Base-by-base conservation (phyloP, 2,113 vertebrate species). In the Circaetus gallicus region DNA sequence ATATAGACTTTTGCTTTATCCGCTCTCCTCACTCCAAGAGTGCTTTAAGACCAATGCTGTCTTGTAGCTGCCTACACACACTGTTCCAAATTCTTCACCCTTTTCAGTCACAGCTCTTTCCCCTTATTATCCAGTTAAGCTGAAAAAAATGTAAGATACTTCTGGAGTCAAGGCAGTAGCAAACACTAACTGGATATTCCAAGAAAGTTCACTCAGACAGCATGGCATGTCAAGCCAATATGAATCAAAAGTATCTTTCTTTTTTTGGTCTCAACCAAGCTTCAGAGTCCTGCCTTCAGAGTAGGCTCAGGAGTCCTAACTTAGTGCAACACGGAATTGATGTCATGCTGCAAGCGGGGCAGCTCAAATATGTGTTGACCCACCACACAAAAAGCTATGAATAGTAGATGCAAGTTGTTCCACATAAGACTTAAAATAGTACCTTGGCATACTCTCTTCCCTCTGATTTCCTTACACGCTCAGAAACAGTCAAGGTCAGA, bases 351-450 rank as follows among this genome's bases (percentile, higher is more conserved):
- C 13, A 73, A 80, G 55, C 59, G 55, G 82, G 45, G 67, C 63
- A 56, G 85, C 92, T 83, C 55, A 38, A 66, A 40, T 26, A 17
- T 31, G 53, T 25, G 69, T 66, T 84, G 82, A 83, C 83, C 92
- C 95, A 88, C 80, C 89, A 43, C 67, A 89, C 38, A 86, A 86
- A 93, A 90, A 74, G 65, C 94, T 93, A 95, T 89, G 92, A 95
- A 93, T 70, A 97, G 95, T 16, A 84, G 76, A 84, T 6, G 79
- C 55, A 70, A 83, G 62, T 62, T 73, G 82, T 67, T 89, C 94
- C 85, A 90, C 53, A 9, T 20, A 34, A 80, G 61, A 50, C 90
- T 92, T 83, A 83, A 96, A 97, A 94, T 80, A 95, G 88, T 9
- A 36, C 19, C 72, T 55, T 0, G 0, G 20, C 5, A 8, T 21